Percentiles rank a stretch among this genome's conserved stretches.
Evolutionary conservation across 2,113 vertebrate species (phyloP).

Genomic region (Manacus vitellinus): DNA sequence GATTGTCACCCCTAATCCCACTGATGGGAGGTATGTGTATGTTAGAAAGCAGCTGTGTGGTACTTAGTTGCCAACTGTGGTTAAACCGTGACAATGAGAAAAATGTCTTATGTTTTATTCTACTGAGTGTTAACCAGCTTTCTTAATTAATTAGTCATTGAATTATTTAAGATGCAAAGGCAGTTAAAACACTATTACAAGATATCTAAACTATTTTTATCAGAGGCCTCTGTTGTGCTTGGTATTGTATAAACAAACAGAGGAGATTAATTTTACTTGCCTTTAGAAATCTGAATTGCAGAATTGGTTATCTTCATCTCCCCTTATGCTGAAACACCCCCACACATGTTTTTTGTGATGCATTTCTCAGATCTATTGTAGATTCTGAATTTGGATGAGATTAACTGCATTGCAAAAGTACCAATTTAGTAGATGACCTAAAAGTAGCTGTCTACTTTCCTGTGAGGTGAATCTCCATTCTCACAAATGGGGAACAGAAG

Average conservation of each 20-base stretch:
- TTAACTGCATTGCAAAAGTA: background rate
- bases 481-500: background rate
- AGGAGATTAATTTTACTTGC: background rate
- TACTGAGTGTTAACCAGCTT: background rate
- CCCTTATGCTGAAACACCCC: background rate
- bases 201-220: background rate
- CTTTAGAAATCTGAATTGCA: background rate
- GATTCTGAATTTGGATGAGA: background rate
- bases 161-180: constrained; percentile 11
- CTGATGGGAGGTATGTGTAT: background rate
- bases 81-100: background rate
- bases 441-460: background rate
- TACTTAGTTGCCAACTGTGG: background rate
- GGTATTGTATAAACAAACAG: background rate
- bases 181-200: background rate
- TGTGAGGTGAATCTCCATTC: background rate
- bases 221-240: background rate
- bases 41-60: background rate
- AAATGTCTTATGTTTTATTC: background rate
- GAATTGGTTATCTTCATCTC: background rate
- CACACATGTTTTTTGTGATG: background rate
- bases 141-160: background rate
- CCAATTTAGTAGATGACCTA: background rate
- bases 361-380: background rate
- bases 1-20: background rate